These are phyloP conservation scores for Fregetta grallaria DNA, from an alignment of 2,113 vertebrate genomes.

Conservation along the genomic window DNA sequence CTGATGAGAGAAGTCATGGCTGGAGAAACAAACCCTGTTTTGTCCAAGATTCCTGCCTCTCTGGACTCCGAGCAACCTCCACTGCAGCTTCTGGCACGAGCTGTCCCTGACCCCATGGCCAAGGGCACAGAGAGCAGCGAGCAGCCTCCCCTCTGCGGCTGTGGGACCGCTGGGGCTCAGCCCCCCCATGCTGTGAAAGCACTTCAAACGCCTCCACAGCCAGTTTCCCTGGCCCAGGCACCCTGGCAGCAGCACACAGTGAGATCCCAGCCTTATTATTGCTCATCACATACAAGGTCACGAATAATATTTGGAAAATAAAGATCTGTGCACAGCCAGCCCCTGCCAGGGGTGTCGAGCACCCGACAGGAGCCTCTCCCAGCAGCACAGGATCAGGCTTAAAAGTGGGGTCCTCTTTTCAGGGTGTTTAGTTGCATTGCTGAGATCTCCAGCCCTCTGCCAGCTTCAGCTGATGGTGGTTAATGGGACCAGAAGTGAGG, in stretches of 20 bases:
- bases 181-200: rapidly evolving
- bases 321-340: not conserved
- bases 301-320: not conserved
- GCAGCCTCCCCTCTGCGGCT: not conserved
- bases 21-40: conserved; percentile 29
- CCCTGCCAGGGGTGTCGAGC: not conserved
- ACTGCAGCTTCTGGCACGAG: not conserved
- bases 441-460: not conserved
- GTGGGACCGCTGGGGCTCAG: not conserved
- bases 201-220: not conserved
- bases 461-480: not conserved
- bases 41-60: not conserved
- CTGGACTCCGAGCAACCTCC: not conserved
- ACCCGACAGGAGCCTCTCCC: not conserved
- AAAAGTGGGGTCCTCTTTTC: not conserved
- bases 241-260: not conserved
- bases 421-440: not conserved
- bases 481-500: not conserved
- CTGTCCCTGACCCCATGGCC: not conserved
- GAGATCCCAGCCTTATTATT: not conserved
- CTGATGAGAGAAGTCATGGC: not conserved
- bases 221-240: not conserved
- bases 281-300: not conserved
- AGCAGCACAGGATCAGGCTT: not conserved
- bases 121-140: not conserved